Base-by-base conservation (phyloP, 2,888 invertebrate species). In the Taenaris catops region DNA sequence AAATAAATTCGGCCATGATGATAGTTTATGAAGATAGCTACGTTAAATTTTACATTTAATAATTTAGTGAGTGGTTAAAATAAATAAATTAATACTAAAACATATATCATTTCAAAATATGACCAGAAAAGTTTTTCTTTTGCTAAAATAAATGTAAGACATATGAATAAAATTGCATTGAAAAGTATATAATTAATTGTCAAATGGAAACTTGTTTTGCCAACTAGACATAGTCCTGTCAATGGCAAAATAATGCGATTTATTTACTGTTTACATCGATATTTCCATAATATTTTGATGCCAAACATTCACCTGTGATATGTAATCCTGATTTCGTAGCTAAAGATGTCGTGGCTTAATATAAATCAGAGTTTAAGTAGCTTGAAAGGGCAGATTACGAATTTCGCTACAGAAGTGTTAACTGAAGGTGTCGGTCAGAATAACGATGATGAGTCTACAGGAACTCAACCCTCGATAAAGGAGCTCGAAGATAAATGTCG, bases 401-500 rank as follows among this genome's bases (percentile, higher is more conserved):
- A 90, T 83, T 93, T 96, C 60, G 96, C 96, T 39, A 94, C 94
- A 69, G 96, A 96, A 79, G 96, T 96, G 54, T 88, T 97, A 64
- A 91, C 94, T 48, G 96, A 96, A 56, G 89, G 88, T 46, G 87
- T 89, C 57, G 89, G 83, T 40, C 91, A 91, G 58, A 66, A 69
- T 53, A 44, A 50, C 36, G 59, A 42, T 17, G 67, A 63, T 42
- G 59, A 53, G 48, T 44, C 60, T 31, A 43, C 58, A 25, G 53
- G 44, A 40, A 48, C 36, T 12, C 60, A 64, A 17, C 33, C 69
- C 44, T 38, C 75, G 49, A 72, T 80, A 12, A 80, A 86, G 48
- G 86, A 90, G 47, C 75, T 91, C 44, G 83, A 89, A 54, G 84
- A 83, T 25, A 78, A 88, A 56, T 91, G 90, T 59, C 73, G 66